Percentiles rank a stretch among this genome's conserved stretches.
Evolutionary conservation across 2,888 invertebrate species (phyloP).

Genomic region (Coenonympha glycerion): DNA sequence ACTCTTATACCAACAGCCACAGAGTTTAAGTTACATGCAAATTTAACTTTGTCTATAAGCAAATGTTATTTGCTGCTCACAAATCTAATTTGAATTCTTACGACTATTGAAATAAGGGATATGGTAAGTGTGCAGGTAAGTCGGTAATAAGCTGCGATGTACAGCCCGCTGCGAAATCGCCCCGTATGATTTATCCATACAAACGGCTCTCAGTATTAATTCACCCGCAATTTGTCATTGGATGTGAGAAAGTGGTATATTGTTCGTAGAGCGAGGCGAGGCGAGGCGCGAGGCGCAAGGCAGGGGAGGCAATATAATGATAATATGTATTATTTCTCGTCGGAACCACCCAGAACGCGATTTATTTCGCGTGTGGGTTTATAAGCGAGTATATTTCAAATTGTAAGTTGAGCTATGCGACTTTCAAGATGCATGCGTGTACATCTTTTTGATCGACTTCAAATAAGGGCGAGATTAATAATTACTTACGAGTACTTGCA

Average conservation of each 20-base stretch:
- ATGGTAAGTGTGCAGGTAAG: conserved; percentile 14
- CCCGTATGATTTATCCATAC: conserved; percentile 60
- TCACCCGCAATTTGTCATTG: conserved; percentile 67
- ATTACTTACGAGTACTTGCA: too few species aligned
- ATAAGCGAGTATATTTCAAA: conserved; percentile 23
- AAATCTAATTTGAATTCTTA: conserved; percentile 29
- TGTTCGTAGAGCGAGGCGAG: conserved; percentile 52
- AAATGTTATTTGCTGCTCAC: conserved; percentile 23
- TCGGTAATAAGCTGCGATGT: conserved; percentile 35
- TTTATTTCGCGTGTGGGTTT: conserved; percentile 26
- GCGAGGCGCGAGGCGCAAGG: too few species aligned
- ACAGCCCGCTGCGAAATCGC: conserved; percentile 53
- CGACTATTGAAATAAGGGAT: conserved; percentile 10
- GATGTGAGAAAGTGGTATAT: conserved; percentile 68
- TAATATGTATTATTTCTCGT: conserved; percentile 36
- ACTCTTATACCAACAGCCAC: conserved; percentile 16
- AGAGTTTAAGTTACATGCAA: conserved; percentile 26
- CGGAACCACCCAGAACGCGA: conserved; percentile 39
- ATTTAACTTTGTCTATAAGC: conserved; percentile 27
- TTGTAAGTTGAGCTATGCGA: conserved; percentile 14
- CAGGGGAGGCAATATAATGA: conserved; percentile 47
- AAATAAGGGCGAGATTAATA: too few species aligned
- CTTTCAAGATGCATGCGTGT: background rate
- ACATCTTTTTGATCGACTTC: background rate
- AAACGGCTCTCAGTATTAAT: conserved; percentile 58